phyloP scores from a whole-genome alignment of 2,113 vertebrate species.

The Menura novaehollandiae region DNA sequence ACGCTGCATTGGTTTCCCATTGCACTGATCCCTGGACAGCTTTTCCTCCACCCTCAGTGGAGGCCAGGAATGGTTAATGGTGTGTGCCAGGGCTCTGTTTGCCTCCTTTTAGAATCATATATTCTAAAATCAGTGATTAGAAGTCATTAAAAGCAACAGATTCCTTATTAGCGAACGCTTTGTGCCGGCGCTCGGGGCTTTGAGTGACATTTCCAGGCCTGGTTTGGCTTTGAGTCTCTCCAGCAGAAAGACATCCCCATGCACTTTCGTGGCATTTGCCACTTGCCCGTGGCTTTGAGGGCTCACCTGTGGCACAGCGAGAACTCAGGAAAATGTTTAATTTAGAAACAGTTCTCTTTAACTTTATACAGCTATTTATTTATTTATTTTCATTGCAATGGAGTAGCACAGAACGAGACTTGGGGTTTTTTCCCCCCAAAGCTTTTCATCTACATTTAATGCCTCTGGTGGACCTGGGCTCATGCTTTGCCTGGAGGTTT shows the following conservation, averaged over 20 bases:
- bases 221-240: background rate
- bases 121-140: slow-evolving; percentile 15
- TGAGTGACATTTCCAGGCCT: background rate
- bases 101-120: background rate
- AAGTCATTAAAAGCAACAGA: slow-evolving; percentile 14
- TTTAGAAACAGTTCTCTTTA: background rate
- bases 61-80: background rate
- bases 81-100: background rate
- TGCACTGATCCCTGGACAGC: background rate
- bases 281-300: rapidly evolving
- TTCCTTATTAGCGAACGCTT: background rate
- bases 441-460: background rate
- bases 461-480: background rate
- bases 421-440: background rate
- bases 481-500: background rate
- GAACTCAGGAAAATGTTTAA: background rate
- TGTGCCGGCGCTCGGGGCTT: background rate
- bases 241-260: background rate
- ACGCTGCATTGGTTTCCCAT: background rate
- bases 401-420: background rate
- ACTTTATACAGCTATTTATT: background rate
- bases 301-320: background rate
- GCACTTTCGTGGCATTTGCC: background rate
- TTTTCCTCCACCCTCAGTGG: background rate
- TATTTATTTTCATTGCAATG: background rate